phyloP scores from a whole-genome alignment of 2,888 invertebrate genomes.

The Caenorhabditis doughertyi region DNA sequence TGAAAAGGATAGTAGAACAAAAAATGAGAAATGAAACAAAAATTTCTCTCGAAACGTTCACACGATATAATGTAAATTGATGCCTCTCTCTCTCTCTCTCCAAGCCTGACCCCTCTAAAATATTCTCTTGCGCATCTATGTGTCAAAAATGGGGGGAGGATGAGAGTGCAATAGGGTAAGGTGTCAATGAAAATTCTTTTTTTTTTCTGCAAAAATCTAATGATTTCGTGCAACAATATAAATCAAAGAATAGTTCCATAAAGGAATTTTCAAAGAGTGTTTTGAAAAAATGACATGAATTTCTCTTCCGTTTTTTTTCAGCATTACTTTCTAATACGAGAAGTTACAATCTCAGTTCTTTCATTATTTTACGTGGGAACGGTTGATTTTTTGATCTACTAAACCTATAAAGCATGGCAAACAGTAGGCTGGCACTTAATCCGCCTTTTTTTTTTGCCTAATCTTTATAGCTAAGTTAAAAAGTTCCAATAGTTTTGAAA shows the following conservation, averaged over 20 bases:
- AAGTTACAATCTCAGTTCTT: too few species aligned
- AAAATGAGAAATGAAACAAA: constrained; percentile 33
- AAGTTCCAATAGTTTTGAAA: too few species aligned
- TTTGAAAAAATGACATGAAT: neutral
- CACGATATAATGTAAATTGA: constrained; percentile 70
- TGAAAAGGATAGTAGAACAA: neutral
- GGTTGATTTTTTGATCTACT: neutral
- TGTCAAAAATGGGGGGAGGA: constrained; percentile 10
- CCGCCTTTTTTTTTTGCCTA: too few species aligned
- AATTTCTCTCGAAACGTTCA: constrained; percentile 65
- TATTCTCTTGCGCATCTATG: constrained; percentile 49
- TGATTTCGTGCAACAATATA: constrained; percentile 7
- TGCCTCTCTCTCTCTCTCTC: constrained; percentile 17
- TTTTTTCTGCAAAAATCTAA: too few species aligned
- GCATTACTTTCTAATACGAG: too few species aligned
- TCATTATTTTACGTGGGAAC: too few species aligned
- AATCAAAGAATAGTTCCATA: constrained; percentile 16
- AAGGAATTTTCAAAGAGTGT: constrained; percentile 1
- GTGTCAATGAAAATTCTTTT: constrained; percentile 26
- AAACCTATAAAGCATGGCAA: too few species aligned
- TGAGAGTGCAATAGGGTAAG: neutral
- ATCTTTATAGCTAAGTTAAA: too few species aligned
- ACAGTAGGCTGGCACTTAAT: too few species aligned
- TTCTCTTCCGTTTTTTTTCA: too few species aligned
- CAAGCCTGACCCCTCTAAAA: constrained; percentile 37